Evolutionary conservation across 2,113 vertebrate genomes (phyloP).

Genomic region (Ammodramus savannarum): DNA sequence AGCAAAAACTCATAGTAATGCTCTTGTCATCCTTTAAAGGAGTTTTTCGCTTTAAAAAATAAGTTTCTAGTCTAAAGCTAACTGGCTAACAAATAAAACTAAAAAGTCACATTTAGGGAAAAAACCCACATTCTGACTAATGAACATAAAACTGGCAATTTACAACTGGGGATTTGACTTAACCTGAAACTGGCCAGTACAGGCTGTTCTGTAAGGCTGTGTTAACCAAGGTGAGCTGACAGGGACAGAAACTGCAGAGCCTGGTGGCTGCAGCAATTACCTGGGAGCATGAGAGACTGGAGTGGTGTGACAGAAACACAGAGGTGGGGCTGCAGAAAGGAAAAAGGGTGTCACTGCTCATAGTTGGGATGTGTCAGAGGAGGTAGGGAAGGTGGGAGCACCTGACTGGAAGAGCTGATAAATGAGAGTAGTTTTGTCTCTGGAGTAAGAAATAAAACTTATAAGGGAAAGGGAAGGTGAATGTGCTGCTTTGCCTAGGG

Average conservation of each 20-base stretch:
- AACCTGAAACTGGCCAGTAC: not conserved
- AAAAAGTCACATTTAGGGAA: not conserved
- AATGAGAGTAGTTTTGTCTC: not conserved
- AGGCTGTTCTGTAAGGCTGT: not conserved
- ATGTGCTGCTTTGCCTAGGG: not conserved
- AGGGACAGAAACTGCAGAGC: not conserved
- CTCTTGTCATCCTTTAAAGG: not conserved
- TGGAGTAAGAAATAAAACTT: not conserved
- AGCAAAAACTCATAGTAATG: not conserved
- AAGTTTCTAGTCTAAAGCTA: not conserved
- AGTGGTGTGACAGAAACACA: not conserved
- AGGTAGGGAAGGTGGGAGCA: not conserved
- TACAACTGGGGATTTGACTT: not conserved
- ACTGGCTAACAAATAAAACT: not conserved
- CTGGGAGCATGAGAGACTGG: not conserved
- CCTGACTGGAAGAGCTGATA: not conserved
- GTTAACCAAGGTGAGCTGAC: not conserved
- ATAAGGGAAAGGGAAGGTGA: not conserved
- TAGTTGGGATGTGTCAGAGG: not conserved
- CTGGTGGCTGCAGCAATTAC: not conserved
- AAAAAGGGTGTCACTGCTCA: not conserved
- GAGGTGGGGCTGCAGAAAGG: not conserved
- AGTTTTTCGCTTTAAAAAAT: not conserved
- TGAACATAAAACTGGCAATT: not conserved
- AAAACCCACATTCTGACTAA: not conserved